Conservation (phyloP, 2,797 vertebrate genomes). For the Eulemur albifrons region DNA sequence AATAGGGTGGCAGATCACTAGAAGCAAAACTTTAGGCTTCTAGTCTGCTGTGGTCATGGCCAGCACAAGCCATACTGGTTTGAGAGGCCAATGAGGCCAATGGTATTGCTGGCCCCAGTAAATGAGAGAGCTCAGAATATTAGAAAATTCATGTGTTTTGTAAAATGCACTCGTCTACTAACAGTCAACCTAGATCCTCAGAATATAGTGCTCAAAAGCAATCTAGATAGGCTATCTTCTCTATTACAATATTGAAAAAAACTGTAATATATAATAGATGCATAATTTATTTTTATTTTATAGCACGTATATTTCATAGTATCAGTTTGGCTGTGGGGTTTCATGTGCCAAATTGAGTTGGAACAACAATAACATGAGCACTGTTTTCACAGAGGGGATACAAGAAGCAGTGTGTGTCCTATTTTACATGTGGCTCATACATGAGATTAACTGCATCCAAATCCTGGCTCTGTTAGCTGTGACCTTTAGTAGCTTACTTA, state of each 20-base stretch:
- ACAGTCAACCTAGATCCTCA: background rate
- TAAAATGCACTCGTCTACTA: background rate
- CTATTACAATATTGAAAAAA: background rate
- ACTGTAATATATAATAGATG: background rate
- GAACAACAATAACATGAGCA: background rate
- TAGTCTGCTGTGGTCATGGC: background rate
- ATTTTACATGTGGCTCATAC: background rate
- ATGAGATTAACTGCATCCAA: background rate
- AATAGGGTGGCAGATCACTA: background rate
- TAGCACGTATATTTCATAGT: background rate
- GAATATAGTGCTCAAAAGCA: background rate
- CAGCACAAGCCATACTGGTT: background rate
- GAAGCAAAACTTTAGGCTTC: background rate
- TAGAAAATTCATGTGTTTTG: background rate
- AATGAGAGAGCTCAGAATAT: background rate
- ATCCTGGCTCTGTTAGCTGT: background rate
- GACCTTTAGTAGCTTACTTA: background rate
- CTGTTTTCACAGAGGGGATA: background rate
- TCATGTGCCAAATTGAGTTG: rapidly evolving
- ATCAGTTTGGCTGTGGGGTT: background rate
- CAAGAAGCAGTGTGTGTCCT: background rate
- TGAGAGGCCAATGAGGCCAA: background rate
- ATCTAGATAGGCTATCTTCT: background rate
- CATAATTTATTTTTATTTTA: background rate
- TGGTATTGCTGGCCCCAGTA: background rate